phyloP scores from a whole-genome alignment of 2,888 invertebrate genomes.

The Drosophila fulvimacula region DNA sequence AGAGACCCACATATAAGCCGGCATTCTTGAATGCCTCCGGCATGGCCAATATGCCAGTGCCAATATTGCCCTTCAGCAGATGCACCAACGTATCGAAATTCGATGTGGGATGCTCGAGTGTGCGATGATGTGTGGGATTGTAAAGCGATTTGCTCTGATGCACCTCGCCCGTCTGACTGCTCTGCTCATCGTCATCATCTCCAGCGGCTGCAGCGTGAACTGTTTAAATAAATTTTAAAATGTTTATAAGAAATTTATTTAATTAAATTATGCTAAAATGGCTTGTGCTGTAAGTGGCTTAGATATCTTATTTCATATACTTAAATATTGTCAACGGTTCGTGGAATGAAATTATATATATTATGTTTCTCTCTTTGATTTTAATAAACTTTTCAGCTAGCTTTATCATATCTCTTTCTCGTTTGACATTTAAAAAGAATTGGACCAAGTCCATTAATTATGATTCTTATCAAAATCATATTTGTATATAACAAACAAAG shows the following conservation, averaged over 20 bases:
- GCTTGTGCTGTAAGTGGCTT: constrained; percentile 5
- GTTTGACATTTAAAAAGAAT: neutral
- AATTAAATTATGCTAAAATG: constrained; percentile 10
- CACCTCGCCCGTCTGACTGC: constrained; percentile 53
- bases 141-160: constrained; percentile 81
- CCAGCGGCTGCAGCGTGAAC: constrained; percentile 70
- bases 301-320: neutral
- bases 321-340: neutral
- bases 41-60: constrained; percentile 98
- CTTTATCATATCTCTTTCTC: neutral
- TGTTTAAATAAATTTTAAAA: constrained; percentile 36
- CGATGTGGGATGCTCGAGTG: constrained; percentile 91
- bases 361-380: neutral
- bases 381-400: neutral
- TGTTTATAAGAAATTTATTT: neutral
- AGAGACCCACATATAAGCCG: constrained; percentile 93
- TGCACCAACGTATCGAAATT: constrained; percentile 92
- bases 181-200: constrained; percentile 58
- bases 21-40: constrained; percentile 97
- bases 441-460: neutral
- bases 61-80: constrained; percentile 90
- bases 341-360: neutral
- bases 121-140: constrained; percentile 89
- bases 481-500: neutral
- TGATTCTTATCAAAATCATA: neutral